These are phyloP conservation scores for Falco peregrinus DNA, from an alignment of 2,797 vertebrate genomes.

Conservation along the genomic window DNA sequence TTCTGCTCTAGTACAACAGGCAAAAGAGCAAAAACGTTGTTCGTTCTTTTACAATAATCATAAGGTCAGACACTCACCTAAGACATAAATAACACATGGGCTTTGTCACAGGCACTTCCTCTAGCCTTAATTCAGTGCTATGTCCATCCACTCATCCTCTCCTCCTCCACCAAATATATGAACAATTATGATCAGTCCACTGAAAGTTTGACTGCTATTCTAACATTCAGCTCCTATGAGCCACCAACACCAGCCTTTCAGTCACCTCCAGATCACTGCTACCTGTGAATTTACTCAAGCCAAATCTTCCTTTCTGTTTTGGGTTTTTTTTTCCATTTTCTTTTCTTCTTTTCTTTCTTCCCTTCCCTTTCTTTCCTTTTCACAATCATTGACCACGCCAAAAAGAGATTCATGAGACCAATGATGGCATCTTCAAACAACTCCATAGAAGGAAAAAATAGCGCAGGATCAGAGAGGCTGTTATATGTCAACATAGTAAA, in stretches of 20 bases:
- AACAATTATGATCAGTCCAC: neutral
- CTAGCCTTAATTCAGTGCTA: neutral
- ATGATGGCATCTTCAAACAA: neutral
- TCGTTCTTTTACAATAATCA: neutral
- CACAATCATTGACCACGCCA: neutral
- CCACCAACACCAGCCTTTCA: neutral
- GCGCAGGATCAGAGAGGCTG: neutral
- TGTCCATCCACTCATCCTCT: neutral
- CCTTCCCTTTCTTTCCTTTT: neutral
- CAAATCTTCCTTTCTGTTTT: neutral
- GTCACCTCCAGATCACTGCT: neutral
- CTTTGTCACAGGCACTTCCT: neutral
- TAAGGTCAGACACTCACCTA: neutral
- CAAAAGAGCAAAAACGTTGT: neutral
- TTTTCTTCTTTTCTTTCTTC: neutral
- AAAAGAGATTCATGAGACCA: neutral
- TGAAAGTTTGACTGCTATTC: neutral
- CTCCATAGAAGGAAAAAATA: slow-evolving; percentile 22
- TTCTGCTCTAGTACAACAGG: neutral
- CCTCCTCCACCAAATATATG: neutral
- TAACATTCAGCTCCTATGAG: neutral
- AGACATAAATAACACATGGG: neutral
- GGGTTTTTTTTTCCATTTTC: rapidly evolving
- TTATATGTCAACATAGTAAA: neutral
- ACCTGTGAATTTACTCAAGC: neutral